phyloP scores from a whole-genome alignment of 1,140 invertebrate species.

The Plectus sambesii region DNA sequence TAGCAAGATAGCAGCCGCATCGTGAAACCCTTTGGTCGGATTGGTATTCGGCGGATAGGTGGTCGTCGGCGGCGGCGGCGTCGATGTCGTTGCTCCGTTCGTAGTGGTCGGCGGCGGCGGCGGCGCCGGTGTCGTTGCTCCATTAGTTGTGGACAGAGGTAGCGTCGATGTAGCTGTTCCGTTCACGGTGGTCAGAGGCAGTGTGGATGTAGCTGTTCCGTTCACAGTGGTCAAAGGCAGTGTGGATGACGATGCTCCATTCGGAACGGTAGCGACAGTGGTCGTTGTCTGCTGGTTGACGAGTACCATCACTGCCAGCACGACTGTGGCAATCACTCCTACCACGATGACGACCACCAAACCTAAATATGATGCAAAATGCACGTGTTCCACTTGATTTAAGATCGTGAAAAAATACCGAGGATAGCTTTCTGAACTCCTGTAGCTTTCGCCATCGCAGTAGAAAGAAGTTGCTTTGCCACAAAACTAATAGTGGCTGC shows the following conservation, averaged over 20 bases:
- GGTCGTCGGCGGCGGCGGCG: not conserved
- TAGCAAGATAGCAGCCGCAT: conserved; percentile 42
- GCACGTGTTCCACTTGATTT: no score
- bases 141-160: conserved; percentile 13
- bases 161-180: conserved; percentile 9
- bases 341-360: no score
- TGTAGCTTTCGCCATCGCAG: no score
- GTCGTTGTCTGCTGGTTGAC: conserved; percentile 3
- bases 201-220: no score
- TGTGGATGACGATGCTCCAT: not conserved
- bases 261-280: not conserved
- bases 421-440: no score
- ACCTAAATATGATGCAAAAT: no score
- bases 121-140: conserved; percentile 12
- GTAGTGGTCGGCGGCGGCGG: not conserved
- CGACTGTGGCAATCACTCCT: conserved; percentile 27
- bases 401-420: no score
- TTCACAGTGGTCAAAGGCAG: no score
- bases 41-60: no score
- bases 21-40: conserved; percentile 9
- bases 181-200: conserved; percentile 30
- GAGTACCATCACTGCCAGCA: conserved; percentile 28
- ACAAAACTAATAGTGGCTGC: no score
- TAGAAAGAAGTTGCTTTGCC: no score
- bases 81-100: not conserved